phyloP scores from a whole-genome alignment of 2,113 vertebrate genomes.

The Laticauda colubrina region DNA sequence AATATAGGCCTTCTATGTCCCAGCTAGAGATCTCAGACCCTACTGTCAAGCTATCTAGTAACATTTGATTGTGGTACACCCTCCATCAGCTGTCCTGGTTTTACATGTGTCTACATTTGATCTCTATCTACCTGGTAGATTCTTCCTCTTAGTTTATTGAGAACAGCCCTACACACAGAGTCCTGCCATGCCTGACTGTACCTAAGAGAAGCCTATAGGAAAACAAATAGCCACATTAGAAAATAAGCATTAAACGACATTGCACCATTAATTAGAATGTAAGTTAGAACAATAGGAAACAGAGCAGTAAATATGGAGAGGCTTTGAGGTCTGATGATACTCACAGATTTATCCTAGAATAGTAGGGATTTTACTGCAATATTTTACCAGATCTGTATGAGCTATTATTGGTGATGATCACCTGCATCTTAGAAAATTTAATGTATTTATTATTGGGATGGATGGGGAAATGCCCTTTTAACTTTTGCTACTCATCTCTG shows the following conservation, averaged over 20 bases:
- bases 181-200: conserved; percentile 29
- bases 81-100: not conserved
- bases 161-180: conserved; percentile 10
- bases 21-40: not conserved
- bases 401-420: not conserved
- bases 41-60: not conserved
- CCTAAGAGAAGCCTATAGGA: conserved; percentile 12
- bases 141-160: conserved; percentile 35
- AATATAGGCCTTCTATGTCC: not conserved
- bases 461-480: not conserved
- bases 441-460: not conserved
- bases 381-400: not conserved
- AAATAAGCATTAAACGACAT: not conserved
- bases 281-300: not conserved
- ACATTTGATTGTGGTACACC: not conserved
- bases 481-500: not conserved
- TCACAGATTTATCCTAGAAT: not conserved
- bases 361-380: not conserved
- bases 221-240: conserved; percentile 18
- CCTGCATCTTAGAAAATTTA: not conserved
- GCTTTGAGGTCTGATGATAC: not conserved
- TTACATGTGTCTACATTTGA: not conserved
- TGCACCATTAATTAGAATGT: conserved; percentile 7
- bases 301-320: not conserved
- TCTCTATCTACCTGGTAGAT: conserved; percentile 26